Evolutionary conservation across 2,888 invertebrate species (phyloP).

Genomic region (Tetragonula carbonaria): DNA sequence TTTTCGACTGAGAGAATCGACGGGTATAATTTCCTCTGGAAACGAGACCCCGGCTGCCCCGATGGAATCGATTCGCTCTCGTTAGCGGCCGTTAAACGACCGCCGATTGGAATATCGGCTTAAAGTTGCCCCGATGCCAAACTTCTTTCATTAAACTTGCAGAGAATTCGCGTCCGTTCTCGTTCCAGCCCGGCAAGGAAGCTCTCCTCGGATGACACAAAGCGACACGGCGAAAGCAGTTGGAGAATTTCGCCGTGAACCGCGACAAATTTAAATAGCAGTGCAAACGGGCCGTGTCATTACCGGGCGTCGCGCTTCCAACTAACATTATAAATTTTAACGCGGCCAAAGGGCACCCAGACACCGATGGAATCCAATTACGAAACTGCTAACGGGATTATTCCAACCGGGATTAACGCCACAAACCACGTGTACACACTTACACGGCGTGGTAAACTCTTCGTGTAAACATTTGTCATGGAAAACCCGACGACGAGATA

Average conservation of each 20-base stretch:
- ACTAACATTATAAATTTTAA: conserved; percentile 7
- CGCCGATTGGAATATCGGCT: conserved; percentile 67
- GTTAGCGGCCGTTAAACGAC: conserved; percentile 64
- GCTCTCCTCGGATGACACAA: conserved; percentile 21
- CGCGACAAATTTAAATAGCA: conserved; percentile 32
- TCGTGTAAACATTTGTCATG: conserved; percentile 3
- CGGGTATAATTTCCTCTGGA: conserved; percentile 46
- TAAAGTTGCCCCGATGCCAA: conserved; percentile 56
- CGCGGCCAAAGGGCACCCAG: neutral
- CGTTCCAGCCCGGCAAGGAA: neutral
- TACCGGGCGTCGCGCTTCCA: neutral
- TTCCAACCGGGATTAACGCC: conserved; percentile 5
- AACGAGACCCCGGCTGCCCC: conserved; percentile 30
- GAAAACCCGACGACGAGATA: neutral
- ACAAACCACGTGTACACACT: neutral
- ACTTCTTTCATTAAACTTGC: conserved; percentile 72
- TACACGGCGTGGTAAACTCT: neutral
- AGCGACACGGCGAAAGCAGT: conserved; percentile 7
- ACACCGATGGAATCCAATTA: conserved; percentile 20
- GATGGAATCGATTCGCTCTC: conserved; percentile 65
- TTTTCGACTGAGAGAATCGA: conserved; percentile 29
- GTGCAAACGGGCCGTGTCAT: conserved; percentile 11
- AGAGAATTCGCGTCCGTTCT: conserved; percentile 32
- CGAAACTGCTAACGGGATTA: conserved; percentile 16
- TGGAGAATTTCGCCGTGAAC: conserved; percentile 15